phyloP scores from a whole-genome alignment of 2,888 invertebrate genomes.

The Synanthedon vespiformis region DNA sequence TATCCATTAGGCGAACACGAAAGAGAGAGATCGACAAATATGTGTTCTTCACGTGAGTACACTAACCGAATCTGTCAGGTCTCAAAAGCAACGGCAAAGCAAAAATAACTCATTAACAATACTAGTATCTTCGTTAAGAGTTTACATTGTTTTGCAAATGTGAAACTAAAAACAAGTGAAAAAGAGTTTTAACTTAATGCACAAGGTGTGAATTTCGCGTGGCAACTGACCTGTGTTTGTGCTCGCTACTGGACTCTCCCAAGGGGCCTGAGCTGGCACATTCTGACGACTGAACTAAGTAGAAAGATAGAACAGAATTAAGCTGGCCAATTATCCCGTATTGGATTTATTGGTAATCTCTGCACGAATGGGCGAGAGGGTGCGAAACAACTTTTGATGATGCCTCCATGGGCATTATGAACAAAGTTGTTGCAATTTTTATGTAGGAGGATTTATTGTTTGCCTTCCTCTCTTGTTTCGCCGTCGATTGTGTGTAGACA shows the following conservation, averaged over 20 bases:
- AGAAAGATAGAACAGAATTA: conserved; percentile 72
- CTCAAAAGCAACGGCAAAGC: conserved; percentile 20
- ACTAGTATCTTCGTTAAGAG: conserved; percentile 48
- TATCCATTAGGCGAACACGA: conserved; percentile 50
- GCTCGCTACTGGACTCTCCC: conserved; percentile 60
- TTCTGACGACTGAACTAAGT: conserved; percentile 71
- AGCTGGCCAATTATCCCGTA: conserved; percentile 72
- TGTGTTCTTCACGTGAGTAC: conserved; percentile 34
- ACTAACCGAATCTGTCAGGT: conserved; percentile 13
- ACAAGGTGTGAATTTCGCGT: conserved; percentile 44
- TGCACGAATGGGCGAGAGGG: conserved; percentile 70
- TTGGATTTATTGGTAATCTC: conserved; percentile 72
- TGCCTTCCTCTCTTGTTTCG: conserved; percentile 50
- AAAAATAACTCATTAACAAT: conserved; percentile 52
- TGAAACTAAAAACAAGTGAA: conserved; percentile 27
- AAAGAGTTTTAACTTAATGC: conserved; percentile 32
- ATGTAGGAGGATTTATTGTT: conserved; percentile 67
- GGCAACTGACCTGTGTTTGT: conserved; percentile 43
- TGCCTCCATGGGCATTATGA: conserved; percentile 67
- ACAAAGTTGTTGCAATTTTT: conserved; percentile 70
- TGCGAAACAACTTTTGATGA: conserved; percentile 71
- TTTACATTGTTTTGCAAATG: conserved; percentile 25
- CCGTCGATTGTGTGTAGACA: conserved; percentile 51
- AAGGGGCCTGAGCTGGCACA: conserved; percentile 66
- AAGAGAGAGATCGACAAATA: conserved; percentile 28